Conservation (phyloP, 53 echinoderm and acorn worm species). For the Patiria pectinifera region DNA sequence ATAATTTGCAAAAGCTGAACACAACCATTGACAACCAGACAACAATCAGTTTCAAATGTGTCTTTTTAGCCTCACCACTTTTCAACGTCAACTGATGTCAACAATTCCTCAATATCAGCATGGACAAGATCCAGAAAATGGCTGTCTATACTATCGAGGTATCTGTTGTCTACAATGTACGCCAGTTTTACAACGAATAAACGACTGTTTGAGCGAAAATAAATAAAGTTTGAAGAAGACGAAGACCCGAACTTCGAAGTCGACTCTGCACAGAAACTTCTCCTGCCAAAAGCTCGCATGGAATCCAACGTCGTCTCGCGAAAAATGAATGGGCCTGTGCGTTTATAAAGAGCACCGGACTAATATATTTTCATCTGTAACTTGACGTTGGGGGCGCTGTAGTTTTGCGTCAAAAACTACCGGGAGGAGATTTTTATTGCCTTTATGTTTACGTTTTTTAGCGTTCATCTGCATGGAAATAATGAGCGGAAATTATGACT, state of each 20-base stretch:
- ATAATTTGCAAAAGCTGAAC: too few relatives aligned
- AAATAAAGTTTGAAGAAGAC: not conserved
- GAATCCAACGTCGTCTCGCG: not conserved
- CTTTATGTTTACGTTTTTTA: not conserved
- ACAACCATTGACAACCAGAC: too few relatives aligned
- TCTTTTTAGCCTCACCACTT: constrained; percentile 6
- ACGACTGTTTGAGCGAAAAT: not conserved
- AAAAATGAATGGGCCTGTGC: not conserved
- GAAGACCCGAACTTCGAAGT: not conserved
- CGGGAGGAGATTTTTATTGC: not conserved
- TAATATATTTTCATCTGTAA: not conserved
- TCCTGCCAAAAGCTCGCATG: not conserved
- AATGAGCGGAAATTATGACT: not conserved
- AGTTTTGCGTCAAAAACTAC: not conserved
- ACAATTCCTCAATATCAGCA: constrained; percentile 73
- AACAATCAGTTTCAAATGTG: too few relatives aligned
- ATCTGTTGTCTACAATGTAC: constrained; percentile 82
- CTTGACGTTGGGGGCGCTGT: constrained; percentile 28
- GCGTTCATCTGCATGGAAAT: not conserved
- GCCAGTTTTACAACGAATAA: constrained; percentile 76
- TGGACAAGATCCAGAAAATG: constrained; percentile 77
- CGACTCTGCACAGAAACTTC: not conserved
- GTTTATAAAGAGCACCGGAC: not conserved
- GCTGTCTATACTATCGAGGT: constrained; percentile 71
- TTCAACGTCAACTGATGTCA: constrained; percentile 27